These are phyloP conservation scores for Euzophera pinguis DNA, from an alignment of 2,888 invertebrate genomes.

Conservation along the genomic window DNA sequence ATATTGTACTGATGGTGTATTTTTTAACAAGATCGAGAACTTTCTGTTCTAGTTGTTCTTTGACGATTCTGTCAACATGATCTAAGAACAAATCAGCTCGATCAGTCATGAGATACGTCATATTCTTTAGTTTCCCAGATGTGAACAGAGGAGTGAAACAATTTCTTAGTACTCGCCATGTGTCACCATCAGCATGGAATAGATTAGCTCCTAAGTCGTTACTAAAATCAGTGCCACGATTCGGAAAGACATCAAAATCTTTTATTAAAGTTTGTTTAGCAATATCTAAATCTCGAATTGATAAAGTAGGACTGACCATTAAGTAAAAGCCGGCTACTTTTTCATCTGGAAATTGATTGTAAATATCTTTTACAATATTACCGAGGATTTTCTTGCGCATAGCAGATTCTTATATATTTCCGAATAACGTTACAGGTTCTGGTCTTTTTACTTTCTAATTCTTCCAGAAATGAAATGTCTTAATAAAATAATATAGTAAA, in stretches of 20 bases:
- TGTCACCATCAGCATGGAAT: slow-evolving; percentile 44
- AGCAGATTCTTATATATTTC: slow-evolving; percentile 37
- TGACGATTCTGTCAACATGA: too few species aligned
- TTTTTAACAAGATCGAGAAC: too few species aligned
- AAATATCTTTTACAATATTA: background rate
- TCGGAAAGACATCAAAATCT: slow-evolving; percentile 45
- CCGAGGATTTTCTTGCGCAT: slow-evolving; percentile 30
- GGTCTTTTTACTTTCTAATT: slow-evolving; percentile 20
- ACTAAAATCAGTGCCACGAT: slow-evolving; percentile 45
- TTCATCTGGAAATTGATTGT: background rate
- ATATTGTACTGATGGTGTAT: slow-evolving; percentile 32
- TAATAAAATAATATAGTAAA: too few species aligned
- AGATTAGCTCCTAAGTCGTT: slow-evolving; percentile 43
- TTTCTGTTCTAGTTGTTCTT: too few species aligned
- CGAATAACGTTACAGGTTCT: slow-evolving; percentile 38
- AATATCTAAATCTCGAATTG: slow-evolving; percentile 48
- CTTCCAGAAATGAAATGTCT: too few species aligned
- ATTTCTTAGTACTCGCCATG: slow-evolving; percentile 42
- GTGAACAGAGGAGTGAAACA: slow-evolving; percentile 47
- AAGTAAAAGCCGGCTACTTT: slow-evolving; percentile 28
- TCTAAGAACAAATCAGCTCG: slow-evolving; percentile 22
- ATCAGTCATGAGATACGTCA: slow-evolving; percentile 43
- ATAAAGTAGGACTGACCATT: slow-evolving; percentile 39
- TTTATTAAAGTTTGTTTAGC: slow-evolving; percentile 51
- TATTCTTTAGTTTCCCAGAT: slow-evolving; percentile 24